These are phyloP conservation scores for Baccha elongata DNA, from an alignment of 2,888 invertebrate genomes.

Conservation along the genomic window DNA sequence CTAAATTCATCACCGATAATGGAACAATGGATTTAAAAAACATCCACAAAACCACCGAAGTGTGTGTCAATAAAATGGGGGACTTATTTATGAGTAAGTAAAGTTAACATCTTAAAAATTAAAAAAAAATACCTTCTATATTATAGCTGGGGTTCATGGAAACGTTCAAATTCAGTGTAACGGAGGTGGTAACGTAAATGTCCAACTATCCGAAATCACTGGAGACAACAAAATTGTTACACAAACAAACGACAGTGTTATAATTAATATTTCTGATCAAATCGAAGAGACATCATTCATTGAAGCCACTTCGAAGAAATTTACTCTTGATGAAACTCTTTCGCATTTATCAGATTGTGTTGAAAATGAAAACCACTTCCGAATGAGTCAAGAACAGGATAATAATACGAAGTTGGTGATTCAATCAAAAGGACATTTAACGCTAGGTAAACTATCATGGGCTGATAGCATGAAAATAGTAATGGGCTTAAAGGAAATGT, in stretches of 20 bases:
- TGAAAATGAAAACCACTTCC: conserved; percentile 76
- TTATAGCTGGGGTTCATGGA: conserved; percentile 80
- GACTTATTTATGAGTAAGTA: conserved; percentile 80
- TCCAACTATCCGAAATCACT: conserved; percentile 80
- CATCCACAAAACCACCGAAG: conserved; percentile 79
- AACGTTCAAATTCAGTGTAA: conserved; percentile 78
- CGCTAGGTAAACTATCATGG: conserved; percentile 81
- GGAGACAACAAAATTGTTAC: conserved; percentile 78
- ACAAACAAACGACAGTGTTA: conserved; percentile 76
- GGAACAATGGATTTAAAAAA: conserved; percentile 79
- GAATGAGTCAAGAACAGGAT: conserved; percentile 75
- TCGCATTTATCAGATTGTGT: conserved; percentile 77
- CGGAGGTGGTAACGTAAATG: conserved; percentile 77
- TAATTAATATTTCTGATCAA: conserved; percentile 80
- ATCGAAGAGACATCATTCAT: conserved; percentile 79
- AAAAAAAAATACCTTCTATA: background rate
- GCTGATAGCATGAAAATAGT: conserved; percentile 77
- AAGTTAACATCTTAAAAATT: background rate
- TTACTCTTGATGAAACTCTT: conserved; percentile 77
- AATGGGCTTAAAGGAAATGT: conserved; percentile 61
- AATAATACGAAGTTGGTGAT: conserved; percentile 76
- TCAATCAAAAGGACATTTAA: conserved; percentile 76
- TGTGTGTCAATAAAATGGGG: conserved; percentile 78
- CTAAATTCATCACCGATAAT: conserved; percentile 79
- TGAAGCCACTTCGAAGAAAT: conserved; percentile 76